A percentile compares a stretch with the other conserved stretches of the same genome.
phyloP scores from a whole-genome alignment of 2,797 vertebrate species.

The Neomorphus geoffroyi region DNA sequence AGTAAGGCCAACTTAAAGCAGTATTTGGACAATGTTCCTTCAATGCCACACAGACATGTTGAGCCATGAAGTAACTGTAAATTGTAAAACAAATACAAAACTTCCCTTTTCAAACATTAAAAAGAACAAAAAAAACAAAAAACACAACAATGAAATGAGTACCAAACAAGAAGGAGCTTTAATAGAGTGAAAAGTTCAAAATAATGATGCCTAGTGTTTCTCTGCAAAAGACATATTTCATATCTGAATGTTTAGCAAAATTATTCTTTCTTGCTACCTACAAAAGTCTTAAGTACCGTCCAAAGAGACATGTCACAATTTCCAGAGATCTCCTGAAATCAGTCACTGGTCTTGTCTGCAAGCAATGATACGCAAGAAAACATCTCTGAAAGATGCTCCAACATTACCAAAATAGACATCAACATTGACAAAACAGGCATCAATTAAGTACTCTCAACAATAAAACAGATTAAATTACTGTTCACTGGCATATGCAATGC shows the following conservation, averaged over 20 bases:
- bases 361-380: not conserved
- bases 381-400: not conserved
- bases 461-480: not conserved
- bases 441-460: not conserved
- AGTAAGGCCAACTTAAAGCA: not conserved
- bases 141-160: too few species aligned
- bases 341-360: not conserved
- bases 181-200: not conserved
- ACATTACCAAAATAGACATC: not conserved
- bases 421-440: not conserved
- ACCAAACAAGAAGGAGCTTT: not conserved
- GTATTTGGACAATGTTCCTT: not conserved
- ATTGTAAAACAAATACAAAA: not conserved
- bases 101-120: not conserved
- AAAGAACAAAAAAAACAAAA: too few species aligned
- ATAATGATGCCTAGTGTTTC: not conserved
- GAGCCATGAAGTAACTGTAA: not conserved
- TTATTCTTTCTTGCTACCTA: not conserved
- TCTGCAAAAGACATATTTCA: not conserved
- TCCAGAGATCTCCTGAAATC: not conserved
- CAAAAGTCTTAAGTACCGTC: not conserved
- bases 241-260: not conserved
- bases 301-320: not conserved
- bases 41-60: not conserved
- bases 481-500: not conserved